Evolutionary conservation across 35 echinoderm and acorn worm genomes (phyloP), one percentile per base, ranked within the genome.

Genomic region (Chiridota heheva): DNA sequence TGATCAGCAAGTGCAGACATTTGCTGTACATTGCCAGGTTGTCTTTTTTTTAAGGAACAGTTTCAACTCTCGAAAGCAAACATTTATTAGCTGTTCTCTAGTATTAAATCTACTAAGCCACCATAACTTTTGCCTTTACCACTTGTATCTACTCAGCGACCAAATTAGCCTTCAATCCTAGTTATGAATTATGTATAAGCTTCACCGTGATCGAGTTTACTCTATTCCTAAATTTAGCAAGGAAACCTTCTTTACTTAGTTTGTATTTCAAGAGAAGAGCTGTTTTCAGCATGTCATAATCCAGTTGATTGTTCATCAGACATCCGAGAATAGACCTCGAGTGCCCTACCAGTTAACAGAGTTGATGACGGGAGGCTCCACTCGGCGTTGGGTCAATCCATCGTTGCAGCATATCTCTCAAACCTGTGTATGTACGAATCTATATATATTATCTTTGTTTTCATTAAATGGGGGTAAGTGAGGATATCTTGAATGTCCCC

Each of bases 251-350:
- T 17, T 61, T 46, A 82, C 42, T 90, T 36, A 83, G 42, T 20
- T 69, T 59, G 40, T 78, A 92, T 60, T 69, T 48, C 38, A 75
- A 56, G 3, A 92, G 38, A 22, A 92, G 37, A 44, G 90, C 64
- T 42, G 4, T 36, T 56, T 92, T 92, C 43, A 92, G 43, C 44
- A 39, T 42, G 34, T 24, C 53, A 72, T 86, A 92, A 68, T 82
- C 76, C n/a, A 44, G 43, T 44, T 5, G 90, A 82, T 34, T 92
- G 42, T 7, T 59, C 51, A 43, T 42, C 74, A 5, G 67, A 18
- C 28, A 86, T 25, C 4, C 77, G 51, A 15, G 90, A 86, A 58
- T 92, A 86, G 1, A 92, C 67, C 6, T 86, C 82, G 29, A 92
- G 68, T 30, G 83, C 76, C 33, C 65, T 77, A 18, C 83, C 83